Base-by-base conservation (phyloP, 2,888 invertebrate genomes). In the Apotomis capreana region DNA sequence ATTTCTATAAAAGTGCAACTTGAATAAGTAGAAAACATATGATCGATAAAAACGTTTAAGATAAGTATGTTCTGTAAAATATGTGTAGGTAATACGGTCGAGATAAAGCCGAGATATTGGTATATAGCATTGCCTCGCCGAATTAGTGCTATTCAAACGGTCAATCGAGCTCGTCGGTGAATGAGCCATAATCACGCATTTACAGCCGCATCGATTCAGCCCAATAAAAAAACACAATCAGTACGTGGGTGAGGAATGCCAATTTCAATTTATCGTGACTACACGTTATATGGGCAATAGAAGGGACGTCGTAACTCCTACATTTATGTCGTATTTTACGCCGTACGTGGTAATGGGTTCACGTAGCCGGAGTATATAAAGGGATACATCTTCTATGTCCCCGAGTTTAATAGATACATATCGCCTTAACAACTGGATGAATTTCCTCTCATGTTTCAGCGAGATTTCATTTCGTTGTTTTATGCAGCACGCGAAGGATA, bases 241-340 rank as follows among this genome's bases (percentile, higher is more conserved):
- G 85, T 77, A 81, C 75, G 79, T 78, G 80, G 81, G 82, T 78
- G 86, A 87, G 87, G 88, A 87, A 84, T 84, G 82, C 81, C 88
- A 86, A 85, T 89, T 88, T 89, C 89, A 89, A 89, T 90, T 88
- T 87, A 88, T 88, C 84, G 86, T 82, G 81, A 81, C 83, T 80
- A 83, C 80, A 80, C 85, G 84, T 89, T 89, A 88, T 86, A 86
- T 83, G 87, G 84, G 80, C 85, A 78, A 81, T 81, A 86, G 83
- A 83, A 84, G 83, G 83, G 83, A 79, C 82, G 84, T 83, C 87
- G 88, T 89, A 89, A 87, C 88, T 86, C 83, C 81, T 79, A 82
- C 84, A 81, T 87, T 89, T 86, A 89, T 86, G 86, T 86, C 87
- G 87, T 87, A 87, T 86, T 86, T 89, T 88, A 89, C 84, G 83